These are phyloP conservation scores for Anastatus disparis DNA, from an alignment of 1,140 invertebrate species.

Conservation along the genomic window DNA sequence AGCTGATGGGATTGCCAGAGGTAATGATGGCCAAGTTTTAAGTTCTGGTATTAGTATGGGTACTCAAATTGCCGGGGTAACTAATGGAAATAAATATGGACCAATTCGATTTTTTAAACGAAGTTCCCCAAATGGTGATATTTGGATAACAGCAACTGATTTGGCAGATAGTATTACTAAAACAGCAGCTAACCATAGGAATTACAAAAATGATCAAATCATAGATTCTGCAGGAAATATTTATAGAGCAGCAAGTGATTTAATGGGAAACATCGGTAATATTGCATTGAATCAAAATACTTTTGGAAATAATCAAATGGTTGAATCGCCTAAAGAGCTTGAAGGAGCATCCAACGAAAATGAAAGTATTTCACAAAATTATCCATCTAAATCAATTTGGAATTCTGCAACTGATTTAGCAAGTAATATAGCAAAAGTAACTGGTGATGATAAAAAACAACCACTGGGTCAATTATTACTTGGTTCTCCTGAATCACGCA, in stretches of 20 bases:
- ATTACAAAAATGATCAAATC: not conserved
- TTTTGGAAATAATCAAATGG: not conserved
- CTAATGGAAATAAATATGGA: too few species aligned
- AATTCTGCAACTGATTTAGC: not conserved
- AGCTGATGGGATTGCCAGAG: too few species aligned
- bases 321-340: not conserved
- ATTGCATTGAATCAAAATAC: not conserved
- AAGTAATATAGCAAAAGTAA: not conserved
- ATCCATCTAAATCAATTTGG: not conserved
- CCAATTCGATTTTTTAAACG: too few species aligned
- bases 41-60: too few species aligned
- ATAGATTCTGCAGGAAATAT: not conserved
- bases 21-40: too few species aligned
- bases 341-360: too few species aligned
- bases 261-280: not conserved
- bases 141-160: not conserved
- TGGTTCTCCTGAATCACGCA: not conserved
- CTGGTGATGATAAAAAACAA: too few species aligned
- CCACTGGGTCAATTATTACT: not conserved
- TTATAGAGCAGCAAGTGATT: not conserved
- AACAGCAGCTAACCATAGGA: not conserved
- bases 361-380: not conserved
- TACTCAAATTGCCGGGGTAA: too few species aligned
- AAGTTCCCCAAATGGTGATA: too few species aligned
- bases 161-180: constrained; percentile 8